phyloP scores from a whole-genome alignment of 2,797 vertebrate genomes.

The Melanotaenia nigrans region DNA sequence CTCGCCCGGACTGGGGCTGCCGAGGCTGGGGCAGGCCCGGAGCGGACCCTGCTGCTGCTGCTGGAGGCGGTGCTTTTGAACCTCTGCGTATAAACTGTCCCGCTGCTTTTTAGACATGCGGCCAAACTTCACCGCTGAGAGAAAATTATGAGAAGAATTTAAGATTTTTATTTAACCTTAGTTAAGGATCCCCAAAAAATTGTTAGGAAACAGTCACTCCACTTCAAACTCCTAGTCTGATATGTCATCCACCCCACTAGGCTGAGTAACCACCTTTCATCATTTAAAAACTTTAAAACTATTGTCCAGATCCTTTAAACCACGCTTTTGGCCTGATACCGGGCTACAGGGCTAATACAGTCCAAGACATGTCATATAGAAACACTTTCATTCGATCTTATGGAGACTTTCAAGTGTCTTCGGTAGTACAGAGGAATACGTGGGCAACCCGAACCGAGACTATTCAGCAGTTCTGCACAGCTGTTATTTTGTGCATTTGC shows the following conservation, averaged over 20 bases:
- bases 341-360: neutral
- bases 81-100: slow-evolving; percentile 93
- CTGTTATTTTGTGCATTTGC: neutral
- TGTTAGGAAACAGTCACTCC: no score
- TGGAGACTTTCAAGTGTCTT: neutral
- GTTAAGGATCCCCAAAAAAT: no score
- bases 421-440: neutral
- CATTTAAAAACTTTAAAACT: no score
- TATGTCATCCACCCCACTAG: no score
- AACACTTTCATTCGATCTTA: neutral
- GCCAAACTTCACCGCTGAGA: slow-evolving; percentile 94
- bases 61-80: slow-evolving; percentile 92
- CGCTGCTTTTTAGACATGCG: slow-evolving; percentile 97
- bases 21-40: slow-evolving; percentile 58
- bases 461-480: neutral
- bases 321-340: neutral
- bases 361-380: neutral
- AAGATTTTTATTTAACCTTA: no score
- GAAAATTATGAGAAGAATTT: no score
- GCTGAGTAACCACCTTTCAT: no score
- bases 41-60: slow-evolving; percentile 81
- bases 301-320: neutral
- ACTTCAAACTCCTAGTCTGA: no score
- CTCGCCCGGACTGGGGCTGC: slow-evolving; percentile 87
- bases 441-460: neutral